Evolutionary conservation across 53 echinoderm and acorn worm genomes (phyloP).

Genomic region (Crossaster papposus): DNA sequence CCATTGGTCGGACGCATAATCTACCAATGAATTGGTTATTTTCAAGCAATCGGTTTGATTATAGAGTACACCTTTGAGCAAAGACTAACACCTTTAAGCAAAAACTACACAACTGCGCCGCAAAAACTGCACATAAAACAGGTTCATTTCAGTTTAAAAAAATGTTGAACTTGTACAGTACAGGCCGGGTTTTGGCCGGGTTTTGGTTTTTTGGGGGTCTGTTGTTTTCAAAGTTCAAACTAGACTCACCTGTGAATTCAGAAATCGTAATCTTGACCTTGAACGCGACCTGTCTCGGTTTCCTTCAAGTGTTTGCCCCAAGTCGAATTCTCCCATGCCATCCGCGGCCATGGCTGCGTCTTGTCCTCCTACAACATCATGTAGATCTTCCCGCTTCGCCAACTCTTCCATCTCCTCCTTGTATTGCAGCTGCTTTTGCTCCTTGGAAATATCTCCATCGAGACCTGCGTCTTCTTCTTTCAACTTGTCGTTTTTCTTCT

Average conservation of each 20-base stretch:
- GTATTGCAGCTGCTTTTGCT: slow-evolving; percentile 30
- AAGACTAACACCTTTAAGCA: no score
- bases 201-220: no score
- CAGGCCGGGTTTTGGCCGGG: no score
- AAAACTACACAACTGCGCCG: no score
- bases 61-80: no score
- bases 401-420: neutral
- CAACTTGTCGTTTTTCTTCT: slow-evolving; percentile 2
- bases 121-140: no score
- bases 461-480: slow-evolving; percentile 14
- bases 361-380: no score
- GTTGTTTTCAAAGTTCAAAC: neutral
- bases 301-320: slow-evolving; percentile 44
- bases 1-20: no score
- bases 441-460: slow-evolving; percentile 12
- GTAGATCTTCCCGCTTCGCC: neutral
- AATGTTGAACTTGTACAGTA: no score
- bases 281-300: slow-evolving; percentile 44
- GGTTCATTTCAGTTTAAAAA: no score
- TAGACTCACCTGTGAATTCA: slow-evolving; percentile 41
- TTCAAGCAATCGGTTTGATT: no score
- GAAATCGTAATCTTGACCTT: slow-evolving; percentile 15
- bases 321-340: slow-evolving; percentile 4
- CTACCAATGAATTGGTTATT: no score
- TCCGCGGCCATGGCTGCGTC: slow-evolving; percentile 7